Base-by-base conservation (phyloP, 2,888 invertebrate species). In the Baccha elongata region DNA sequence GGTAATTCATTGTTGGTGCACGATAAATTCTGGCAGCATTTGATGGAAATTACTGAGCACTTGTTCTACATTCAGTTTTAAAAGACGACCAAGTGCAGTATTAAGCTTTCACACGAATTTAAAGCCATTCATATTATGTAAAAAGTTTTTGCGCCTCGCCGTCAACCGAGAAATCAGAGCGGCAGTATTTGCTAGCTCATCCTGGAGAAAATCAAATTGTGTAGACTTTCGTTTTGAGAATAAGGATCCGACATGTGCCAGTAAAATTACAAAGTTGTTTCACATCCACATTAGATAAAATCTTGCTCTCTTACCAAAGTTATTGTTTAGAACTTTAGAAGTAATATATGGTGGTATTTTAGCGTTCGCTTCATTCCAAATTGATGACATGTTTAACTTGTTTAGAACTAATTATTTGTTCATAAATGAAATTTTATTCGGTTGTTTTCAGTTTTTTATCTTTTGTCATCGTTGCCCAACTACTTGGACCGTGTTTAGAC, bases 81-180 rank as follows among this genome's bases (percentile, higher is more conserved):
- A 65, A 2, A 90, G 69, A 0, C 90, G 88, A 8, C 89, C 88
- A 0, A 90, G 86, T 0, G 89, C 88, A 1, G 88, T 32, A 64
- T 90, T 90, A 1, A 90, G 69, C 71, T 90, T 90, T 17, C 87
- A 87, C 3, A 90, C 75, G 2, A 86, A 73, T 17, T 88, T 88
- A 68, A 89, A 90, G 1, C 90, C 90, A 7, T 86, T 86, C 87
- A 90, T 87, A 15, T 85, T 85, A 1, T 84, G 87, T 75, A 90
- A 90, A 0, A 90, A 90, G 64, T 89, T 89, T 64, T 89, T 89
- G 0, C 90, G 87, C 0, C 89, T 87, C 0, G 89, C 90, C 86
- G 89, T 88, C 0, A 90, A 80, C 1, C 90, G 87, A 1, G 88
- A 89, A 32, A 90, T 86, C 23, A 90, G 58, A 0, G 90, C 90